A percentile compares a stretch with the other conserved stretches of the same genome.
Conservation (phyloP, 2,888 invertebrate genomes). For the Lottia scabra region DNA sequence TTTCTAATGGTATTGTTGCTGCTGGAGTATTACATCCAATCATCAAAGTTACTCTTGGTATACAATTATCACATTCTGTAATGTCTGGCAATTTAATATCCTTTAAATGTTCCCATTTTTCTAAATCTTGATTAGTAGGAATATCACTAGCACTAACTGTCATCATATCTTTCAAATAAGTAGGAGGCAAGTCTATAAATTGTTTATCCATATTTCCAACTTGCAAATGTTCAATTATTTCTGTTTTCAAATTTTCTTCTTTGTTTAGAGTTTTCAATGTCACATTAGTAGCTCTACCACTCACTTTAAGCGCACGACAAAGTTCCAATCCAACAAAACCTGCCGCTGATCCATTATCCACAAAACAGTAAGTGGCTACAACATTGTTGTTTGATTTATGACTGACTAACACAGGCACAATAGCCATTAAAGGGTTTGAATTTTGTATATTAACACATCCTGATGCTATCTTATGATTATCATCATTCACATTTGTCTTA, state of each 20-base stretch:
- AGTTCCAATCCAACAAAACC: neutral
- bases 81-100: neutral
- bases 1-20: neutral
- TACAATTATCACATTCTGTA: neutral
- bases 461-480: neutral
- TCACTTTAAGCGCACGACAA: too few species aligned
- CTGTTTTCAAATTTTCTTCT: conserved; percentile 5
- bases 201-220: neutral
- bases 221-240: neutral
- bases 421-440: conserved; percentile 4
- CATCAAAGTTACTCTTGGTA: neutral
- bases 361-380: neutral
- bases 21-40: conserved; percentile 9
- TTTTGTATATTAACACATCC: neutral
- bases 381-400: neutral
- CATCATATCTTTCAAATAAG: neutral
- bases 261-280: too few species aligned
- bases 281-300: too few species aligned
- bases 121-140: neutral
- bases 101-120: conserved; percentile 13
- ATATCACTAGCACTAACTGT: neutral
- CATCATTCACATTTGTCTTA: neutral
- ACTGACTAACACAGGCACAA: neutral
- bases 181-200: neutral
- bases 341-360: neutral